Evolutionary conservation across 2,888 invertebrate genomes (phyloP), one percentile per base, ranked within the genome.

Genomic region (Stenotaenia linearis): DNA sequence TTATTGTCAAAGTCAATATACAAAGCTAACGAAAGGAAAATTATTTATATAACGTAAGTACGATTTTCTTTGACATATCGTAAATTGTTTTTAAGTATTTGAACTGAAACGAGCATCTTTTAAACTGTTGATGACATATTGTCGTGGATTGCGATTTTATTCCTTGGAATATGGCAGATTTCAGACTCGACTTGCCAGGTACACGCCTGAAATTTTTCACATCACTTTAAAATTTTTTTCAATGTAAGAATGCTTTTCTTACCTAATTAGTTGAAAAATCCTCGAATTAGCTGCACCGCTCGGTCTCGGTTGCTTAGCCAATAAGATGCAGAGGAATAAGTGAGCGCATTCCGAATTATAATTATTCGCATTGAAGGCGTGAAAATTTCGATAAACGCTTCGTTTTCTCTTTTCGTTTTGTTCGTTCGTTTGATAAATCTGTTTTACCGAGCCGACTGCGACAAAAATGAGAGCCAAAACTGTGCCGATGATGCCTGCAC

Each of bases 381-480:
- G 18, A 18, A 18, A 23, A 23, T 56, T 56, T 6, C 18, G 56
- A 21, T 45, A n/a, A 45, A 75, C 32, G n/a, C 40, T 77, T 40
- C 77, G n/a, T 21, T 37, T 35, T 18, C 45, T 6, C 10, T 40
- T 35, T 15, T 18, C 77, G 23, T 77, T 45, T 9, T 56, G 61
- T n/a, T 79, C 79, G 37, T 79, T 79, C 10, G 79, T 79, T 37
- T 74, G 69, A 18, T 74, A 79, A 23, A 79, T 74, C 35, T 69
- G 69, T 21, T 74, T 69, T 9, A 79, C 79, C 5, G 79, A 30
- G 7, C 79, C 79, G 12, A 79, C 69, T 1, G 79, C 79, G 10
- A 79, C 74, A 2, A 79, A 50, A n/a, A 74, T 25, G 1, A 79
- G 30, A 6, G 79, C 75, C 12, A 79, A 18, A n/a, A 74, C 23